Percentiles rank a stretch among this genome's conserved stretches.
These are phyloP conservation scores for Drosophila ezoana DNA, from an alignment of 2,888 invertebrate species.

Conservation along the genomic window DNA sequence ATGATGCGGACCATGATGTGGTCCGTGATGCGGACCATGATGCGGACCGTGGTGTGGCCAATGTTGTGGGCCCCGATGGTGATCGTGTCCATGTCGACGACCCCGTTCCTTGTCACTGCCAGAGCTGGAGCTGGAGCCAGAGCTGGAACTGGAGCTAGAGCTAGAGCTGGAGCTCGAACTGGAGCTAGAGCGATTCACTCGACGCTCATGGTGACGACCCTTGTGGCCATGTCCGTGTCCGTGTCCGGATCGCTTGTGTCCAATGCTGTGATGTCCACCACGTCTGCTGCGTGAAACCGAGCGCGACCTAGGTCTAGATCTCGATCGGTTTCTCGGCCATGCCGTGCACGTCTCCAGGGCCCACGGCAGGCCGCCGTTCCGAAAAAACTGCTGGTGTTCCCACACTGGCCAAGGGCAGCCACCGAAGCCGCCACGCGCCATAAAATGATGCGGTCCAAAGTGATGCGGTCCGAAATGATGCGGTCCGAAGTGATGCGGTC, in stretches of 20 bases:
- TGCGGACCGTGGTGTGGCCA: constrained; percentile 5
- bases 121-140: constrained; percentile 35
- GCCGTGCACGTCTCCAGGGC: constrained; percentile 46
- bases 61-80: constrained; percentile 3
- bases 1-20: constrained; percentile 3
- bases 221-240: constrained; percentile 65
- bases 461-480: constrained; percentile 32
- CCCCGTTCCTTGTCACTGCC: constrained; percentile 11
- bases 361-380: constrained; percentile 63
- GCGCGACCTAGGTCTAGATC: constrained; percentile 47
- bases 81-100: not conserved
- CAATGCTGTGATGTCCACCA: constrained; percentile 34
- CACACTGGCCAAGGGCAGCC: constrained; percentile 19
- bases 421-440: constrained; percentile 10
- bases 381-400: constrained; percentile 65
- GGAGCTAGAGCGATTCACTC: constrained; percentile 39
- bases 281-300: constrained; percentile 8
- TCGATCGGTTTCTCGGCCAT: constrained; percentile 28
- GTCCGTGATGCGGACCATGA: constrained; percentile 5
- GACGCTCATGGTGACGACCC: constrained; percentile 56
- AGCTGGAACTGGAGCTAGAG: constrained; percentile 40
- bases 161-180: constrained; percentile 36
- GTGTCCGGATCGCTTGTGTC: constrained; percentile 25
- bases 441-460: constrained; percentile 29
- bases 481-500: constrained; percentile 36